These are phyloP conservation scores for Wiebesia pumilae DNA, from an alignment of 1,140 invertebrate genomes.

Conservation along the genomic window DNA sequence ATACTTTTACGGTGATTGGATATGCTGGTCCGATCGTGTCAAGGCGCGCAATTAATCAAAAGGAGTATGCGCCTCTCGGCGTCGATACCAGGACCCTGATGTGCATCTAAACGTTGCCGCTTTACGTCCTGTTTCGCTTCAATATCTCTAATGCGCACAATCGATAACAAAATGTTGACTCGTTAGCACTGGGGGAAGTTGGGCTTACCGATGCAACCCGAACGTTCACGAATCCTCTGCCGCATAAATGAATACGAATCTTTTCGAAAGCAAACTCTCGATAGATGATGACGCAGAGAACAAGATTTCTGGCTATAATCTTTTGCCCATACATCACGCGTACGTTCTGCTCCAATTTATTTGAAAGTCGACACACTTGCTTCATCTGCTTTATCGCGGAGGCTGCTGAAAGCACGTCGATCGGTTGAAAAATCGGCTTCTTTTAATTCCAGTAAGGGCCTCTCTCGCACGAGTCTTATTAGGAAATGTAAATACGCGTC, in stretches of 20 bases:
- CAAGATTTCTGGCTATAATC: too few relatives aligned
- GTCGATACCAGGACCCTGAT: neutral
- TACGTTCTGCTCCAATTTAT: slow-evolving; percentile 3
- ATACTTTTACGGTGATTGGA: slow-evolving; percentile 50
- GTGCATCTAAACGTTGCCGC: neutral
- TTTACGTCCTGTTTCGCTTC: neutral
- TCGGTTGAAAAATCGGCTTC: neutral
- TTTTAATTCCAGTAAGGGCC: neutral
- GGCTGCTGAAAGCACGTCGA: neutral
- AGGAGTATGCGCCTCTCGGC: slow-evolving; percentile 24
- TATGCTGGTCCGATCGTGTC: slow-evolving; percentile 36
- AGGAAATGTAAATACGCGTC: neutral
- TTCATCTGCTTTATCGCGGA: neutral
- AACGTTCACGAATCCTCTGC: neutral
- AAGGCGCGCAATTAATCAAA: slow-evolving; percentile 48
- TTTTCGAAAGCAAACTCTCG: neutral
- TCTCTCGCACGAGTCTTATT: neutral
- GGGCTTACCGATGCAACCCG: neutral
- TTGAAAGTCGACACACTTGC: slow-evolving; percentile 34
- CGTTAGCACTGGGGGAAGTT: neutral
- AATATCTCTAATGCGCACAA: neutral
- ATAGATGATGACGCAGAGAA: neutral
- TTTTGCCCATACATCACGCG: neutral
- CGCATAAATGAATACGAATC: neutral
- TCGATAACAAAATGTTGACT: slow-evolving; percentile 24